A percentile compares a stretch with the other conserved stretches of the same genome.
Conservation (phyloP, 2,888 invertebrate species). For the Lasioglossum malachurum region DNA sequence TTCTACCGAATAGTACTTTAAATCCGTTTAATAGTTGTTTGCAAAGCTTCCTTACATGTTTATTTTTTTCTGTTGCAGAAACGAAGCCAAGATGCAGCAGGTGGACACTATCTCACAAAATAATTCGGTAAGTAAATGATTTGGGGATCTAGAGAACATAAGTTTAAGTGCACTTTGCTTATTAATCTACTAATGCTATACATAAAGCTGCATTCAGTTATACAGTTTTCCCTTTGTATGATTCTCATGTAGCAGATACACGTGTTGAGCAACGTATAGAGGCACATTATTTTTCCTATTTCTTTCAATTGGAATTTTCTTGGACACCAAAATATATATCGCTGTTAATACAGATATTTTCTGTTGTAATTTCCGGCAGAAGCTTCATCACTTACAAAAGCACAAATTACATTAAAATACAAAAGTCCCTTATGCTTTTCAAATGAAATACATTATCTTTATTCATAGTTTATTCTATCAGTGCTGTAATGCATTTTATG, state of each 20-base stretch:
- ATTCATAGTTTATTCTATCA: conserved; percentile 12
- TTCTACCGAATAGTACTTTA: conserved; percentile 25
- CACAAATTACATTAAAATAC: conserved; percentile 23
- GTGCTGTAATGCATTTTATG: conserved; percentile 41
- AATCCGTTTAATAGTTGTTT: conserved; percentile 4
- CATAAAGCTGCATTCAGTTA: conserved; percentile 54
- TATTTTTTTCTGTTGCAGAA: conserved; percentile 82
- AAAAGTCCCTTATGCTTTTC: conserved; percentile 25
- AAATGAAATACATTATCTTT: conserved; percentile 28
- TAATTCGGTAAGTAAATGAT: conserved; percentile 85
- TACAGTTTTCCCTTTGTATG: conserved; percentile 35
- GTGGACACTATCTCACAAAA: conserved; percentile 87
- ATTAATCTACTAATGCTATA: conserved; percentile 68
- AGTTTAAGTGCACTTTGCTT: conserved; percentile 64
- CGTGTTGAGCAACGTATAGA: conserved; percentile 37
- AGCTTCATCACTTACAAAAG: background rate
- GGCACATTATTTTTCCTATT: conserved; percentile 6
- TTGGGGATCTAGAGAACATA: conserved; percentile 14
- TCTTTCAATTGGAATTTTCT: background rate
- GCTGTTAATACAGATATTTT: background rate
- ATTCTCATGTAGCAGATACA: conserved; percentile 48
- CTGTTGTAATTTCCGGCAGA: background rate
- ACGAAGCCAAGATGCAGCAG: conserved; percentile 87
- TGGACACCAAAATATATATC: background rate
- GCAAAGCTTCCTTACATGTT: conserved; percentile 37